Percentiles rank a stretch among this genome's conserved stretches.
phyloP scores from a whole-genome alignment of 2,113 vertebrate genomes.

The Zeus faber region DNA sequence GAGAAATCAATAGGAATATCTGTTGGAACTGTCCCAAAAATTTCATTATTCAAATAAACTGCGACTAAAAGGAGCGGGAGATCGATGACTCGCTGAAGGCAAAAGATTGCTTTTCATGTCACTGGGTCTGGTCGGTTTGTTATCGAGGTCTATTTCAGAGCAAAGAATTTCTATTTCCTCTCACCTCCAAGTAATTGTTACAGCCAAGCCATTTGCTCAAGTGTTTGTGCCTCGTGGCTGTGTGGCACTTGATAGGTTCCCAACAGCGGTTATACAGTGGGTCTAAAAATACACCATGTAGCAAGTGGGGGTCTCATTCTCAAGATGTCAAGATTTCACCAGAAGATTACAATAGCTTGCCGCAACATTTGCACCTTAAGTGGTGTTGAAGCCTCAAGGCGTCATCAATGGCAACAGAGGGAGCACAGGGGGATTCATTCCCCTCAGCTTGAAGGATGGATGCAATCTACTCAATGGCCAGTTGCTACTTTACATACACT shows the following conservation, averaged over 20 bases:
- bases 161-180: conserved; percentile 44
- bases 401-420: not conserved
- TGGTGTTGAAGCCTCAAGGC: not conserved
- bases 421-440: not conserved
- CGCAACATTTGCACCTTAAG: conserved; percentile 9
- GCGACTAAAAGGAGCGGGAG: conserved; percentile 34
- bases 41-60: conserved; percentile 24
- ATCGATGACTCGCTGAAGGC: conserved; percentile 38
- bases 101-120: conserved; percentile 38
- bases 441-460: not conserved
- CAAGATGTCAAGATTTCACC: conserved; percentile 12
- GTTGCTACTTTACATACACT: too few species aligned
- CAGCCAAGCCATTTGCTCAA: conserved; percentile 44
- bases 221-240: conserved; percentile 44
- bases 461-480: not conserved
- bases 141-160: conserved; percentile 50
- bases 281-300: conserved; percentile 31
- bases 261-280: conserved; percentile 4
- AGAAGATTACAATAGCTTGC: not conserved
- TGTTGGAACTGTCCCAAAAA: not conserved
- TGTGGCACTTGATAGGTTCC: conserved; percentile 38
- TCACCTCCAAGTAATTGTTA: conserved; percentile 52
- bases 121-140: conserved; percentile 47
- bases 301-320: conserved; percentile 25
- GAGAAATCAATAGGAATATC: not conserved